Evolutionary conservation across 2,113 vertebrate species (phyloP), one percentile per base, ranked within the genome.

Genomic region (Phocoena phocoena): DNA sequence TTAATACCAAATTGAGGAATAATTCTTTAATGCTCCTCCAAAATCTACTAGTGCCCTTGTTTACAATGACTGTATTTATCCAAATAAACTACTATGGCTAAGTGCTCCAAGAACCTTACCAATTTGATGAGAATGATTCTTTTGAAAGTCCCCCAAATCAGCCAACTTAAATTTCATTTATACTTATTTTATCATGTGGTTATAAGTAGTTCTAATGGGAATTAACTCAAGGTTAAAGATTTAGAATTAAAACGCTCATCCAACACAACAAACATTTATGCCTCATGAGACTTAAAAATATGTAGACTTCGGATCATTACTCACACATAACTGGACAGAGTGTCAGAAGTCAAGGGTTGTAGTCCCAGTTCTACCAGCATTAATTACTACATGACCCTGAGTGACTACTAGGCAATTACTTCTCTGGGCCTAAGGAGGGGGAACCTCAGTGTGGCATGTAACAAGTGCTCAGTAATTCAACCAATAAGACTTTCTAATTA

Each of bases 161-260:
- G 77, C 26, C 76, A 88, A 25, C 17, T 89, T 90, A 95, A 79
- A 95, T 73, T 82, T 95, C 38, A 73, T 62, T 76, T 70, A 68
- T 8, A 76, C 1, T 13, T 10, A 7, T 76, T 71, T 58, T 85
- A 88, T 76, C 55, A 55, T 20, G 4, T 73, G 28, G 38, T 55
- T 58, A 28, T 83, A 90, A n/a, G 33, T 17, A 81, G 68, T 88
- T 88, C 58, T 85, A 79, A 67, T 68, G 18, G 31, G 21, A 90
- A 91, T 17, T 77, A 82, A 67, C 44, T 68, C 26, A 76, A 81
- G 87, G 12, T 79, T 92, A 62, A 47, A 90, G 26, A 36, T 82
- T 50, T 33, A 58, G 65, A 73, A 70, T 60, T 86, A 47, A 87
- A 90, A 95, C 65, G 31, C 26, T 93, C 7, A 82, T 41, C 47